Percentiles rank a stretch among this genome's conserved stretches.
phyloP scores from a whole-genome alignment of 2,797 vertebrate species.

The Cyprinodon diabolis region DNA sequence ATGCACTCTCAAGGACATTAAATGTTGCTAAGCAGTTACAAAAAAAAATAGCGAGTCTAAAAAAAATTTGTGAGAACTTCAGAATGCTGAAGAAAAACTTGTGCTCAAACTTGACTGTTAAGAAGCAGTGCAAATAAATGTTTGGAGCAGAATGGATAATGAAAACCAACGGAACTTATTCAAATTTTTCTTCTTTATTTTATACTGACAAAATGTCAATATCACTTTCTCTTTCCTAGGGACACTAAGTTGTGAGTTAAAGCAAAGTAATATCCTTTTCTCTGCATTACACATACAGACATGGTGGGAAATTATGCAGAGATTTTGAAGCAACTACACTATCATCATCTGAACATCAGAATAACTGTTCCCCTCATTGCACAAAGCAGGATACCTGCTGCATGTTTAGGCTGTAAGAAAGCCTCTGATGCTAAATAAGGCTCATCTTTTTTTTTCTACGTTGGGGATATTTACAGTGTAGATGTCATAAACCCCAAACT shows the following conservation, averaged over 20 bases:
- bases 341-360: not conserved
- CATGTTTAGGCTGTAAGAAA: not conserved
- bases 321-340: not conserved
- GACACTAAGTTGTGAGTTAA: not conserved
- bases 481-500: not conserved
- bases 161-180: not conserved
- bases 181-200: not conserved
- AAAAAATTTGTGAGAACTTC: not conserved
- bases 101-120: not conserved
- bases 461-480: not conserved
- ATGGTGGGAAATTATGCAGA: not conserved
- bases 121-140: not conserved
- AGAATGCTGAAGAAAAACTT: not conserved
- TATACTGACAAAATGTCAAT: not conserved
- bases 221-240: not conserved
- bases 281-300: not conserved
- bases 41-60: not conserved
- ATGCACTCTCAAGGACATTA: not conserved
- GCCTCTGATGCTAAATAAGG: too few species aligned
- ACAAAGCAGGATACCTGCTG: not conserved
- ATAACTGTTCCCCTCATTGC: not conserved
- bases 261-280: not conserved
- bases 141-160: not conserved
- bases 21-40: not conserved
- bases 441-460: not conserved